Base-by-base conservation (phyloP, 2,888 invertebrate genomes). In the Anthrax anthrax region DNA sequence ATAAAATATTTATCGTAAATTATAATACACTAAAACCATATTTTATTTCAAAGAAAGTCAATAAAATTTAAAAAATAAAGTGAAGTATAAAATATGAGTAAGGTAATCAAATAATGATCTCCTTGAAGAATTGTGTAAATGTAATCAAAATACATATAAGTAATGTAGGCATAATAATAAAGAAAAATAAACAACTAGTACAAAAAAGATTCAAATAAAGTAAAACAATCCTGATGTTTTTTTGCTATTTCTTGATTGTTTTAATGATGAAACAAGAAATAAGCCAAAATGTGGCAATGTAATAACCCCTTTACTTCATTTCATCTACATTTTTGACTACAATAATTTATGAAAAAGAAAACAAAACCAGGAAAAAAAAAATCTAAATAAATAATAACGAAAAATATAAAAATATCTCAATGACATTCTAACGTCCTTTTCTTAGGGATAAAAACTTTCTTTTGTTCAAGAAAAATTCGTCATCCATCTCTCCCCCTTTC, bases 231-330 rank as follows among this genome's bases (percentile, higher is more conserved):
- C 12, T 32, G 29, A 32, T 32, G 29, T 12, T 38, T 40, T n/a
- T 36, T 40, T 45, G 40, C 45, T 36, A 40, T 45, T 45, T 45
- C 45, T 45, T 45, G 40, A 45, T 45, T 45, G 40, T 39, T 45
- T 45, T 40, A 45, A 45, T 45, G 45, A 40, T 40, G 45, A 39
- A 40, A 40, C 34, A 36, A 40, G 40, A 39, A 40, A 12, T 32
- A 32, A 12, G n/a, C n/a, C n/a, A n/a, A n/a, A n/a, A 23, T 23
- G 5, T 6, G 4, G 8, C 23, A 23, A 6, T 23, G 5, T 23
- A 6, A 23, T 8, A 23, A 32, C 29, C 29, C 29, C n/a, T n/a
- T 32, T 32, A 32, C 29, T n/a, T 32, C 29, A 32, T 18, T 16
- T 16, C 18, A 10, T 23, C 40, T 27, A 23, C 23, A 18, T 32